These are phyloP conservation scores for Exephanes ischioxanthus DNA, from an alignment of 2,888 invertebrate species.

Conservation along the genomic window DNA sequence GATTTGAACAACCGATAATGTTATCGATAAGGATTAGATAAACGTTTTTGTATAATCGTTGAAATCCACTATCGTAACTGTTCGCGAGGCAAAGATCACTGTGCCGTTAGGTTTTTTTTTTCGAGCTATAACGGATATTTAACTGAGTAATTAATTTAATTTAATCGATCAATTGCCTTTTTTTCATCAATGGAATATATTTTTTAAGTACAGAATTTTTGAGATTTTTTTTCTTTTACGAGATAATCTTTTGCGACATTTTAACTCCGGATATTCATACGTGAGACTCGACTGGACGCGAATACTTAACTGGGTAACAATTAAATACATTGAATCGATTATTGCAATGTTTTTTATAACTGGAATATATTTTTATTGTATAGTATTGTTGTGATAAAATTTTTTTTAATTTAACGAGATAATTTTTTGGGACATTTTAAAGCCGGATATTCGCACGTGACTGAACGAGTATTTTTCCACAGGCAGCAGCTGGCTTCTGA, in stretches of 20 bases:
- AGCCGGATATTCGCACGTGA: not conserved
- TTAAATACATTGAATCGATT: not conserved
- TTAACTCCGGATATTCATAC: not conserved
- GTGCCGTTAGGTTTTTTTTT: not conserved
- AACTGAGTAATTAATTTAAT: not conserved
- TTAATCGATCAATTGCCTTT: not conserved
- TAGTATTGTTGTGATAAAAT: no score
- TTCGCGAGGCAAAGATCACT: not conserved
- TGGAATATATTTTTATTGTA: not conserved
- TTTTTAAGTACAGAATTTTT: not conserved
- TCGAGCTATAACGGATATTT: not conserved
- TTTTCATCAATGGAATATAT: not conserved
- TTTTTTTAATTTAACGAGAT: not conserved
- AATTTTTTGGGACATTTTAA: not conserved
- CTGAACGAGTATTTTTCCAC: conserved; percentile 30
- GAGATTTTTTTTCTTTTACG: not conserved
- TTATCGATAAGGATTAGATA: conserved; percentile 1
- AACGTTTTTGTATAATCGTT: not conserved
- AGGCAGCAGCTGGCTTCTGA: not conserved
- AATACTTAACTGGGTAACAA: not conserved
- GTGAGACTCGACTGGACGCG: not conserved
- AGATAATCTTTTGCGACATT: not conserved
- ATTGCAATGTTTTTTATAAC: not conserved
- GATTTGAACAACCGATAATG: not conserved
- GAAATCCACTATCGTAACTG: not conserved